Evolutionary conservation across 2,797 vertebrate genomes (phyloP).

Genomic region (Microcaecilia unicolor): DNA sequence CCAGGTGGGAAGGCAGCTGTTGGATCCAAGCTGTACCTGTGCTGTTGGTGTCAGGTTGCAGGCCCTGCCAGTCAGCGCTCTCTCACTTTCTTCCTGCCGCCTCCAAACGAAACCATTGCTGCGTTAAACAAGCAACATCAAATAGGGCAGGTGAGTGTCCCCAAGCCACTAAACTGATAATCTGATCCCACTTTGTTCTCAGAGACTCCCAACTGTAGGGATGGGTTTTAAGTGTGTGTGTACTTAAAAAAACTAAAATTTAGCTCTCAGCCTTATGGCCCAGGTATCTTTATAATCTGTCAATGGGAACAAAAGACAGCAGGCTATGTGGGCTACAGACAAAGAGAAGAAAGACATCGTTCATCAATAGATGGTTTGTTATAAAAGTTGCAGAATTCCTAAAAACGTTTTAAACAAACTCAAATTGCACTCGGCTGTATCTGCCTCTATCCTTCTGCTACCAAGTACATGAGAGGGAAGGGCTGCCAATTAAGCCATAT

Average conservation of each 20-base stretch:
- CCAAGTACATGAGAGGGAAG: neutral
- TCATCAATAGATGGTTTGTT: neutral
- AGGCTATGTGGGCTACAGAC: neutral
- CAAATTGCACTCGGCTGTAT: neutral
- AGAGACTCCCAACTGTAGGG: too few species aligned
- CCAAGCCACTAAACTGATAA: slow-evolving; percentile 20
- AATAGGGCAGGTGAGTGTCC: slow-evolving; percentile 21
- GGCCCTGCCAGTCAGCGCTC: neutral
- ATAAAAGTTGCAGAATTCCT: neutral
- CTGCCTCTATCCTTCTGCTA: neutral
- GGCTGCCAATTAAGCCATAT: neutral
- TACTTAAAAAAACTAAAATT: neutral
- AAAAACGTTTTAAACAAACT: neutral
- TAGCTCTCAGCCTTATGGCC: neutral
- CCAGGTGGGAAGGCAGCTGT: slow-evolving; percentile 4
- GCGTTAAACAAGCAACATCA: slow-evolving; percentile 14
- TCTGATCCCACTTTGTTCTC: slow-evolving; percentile 4
- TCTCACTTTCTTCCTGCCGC: neutral
- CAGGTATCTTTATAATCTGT: neutral
- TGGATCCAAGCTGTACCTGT: slow-evolving; percentile 7
- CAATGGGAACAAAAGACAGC: neutral
- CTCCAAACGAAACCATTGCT: neutral
- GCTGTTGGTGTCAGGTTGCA: neutral
- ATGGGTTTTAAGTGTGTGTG: neutral
- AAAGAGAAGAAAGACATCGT: neutral